A percentile compares a stretch with the other conserved stretches of the same genome.
Conservation (phyloP, 2,113 vertebrate species). For the Dasyornis broadbenti region DNA sequence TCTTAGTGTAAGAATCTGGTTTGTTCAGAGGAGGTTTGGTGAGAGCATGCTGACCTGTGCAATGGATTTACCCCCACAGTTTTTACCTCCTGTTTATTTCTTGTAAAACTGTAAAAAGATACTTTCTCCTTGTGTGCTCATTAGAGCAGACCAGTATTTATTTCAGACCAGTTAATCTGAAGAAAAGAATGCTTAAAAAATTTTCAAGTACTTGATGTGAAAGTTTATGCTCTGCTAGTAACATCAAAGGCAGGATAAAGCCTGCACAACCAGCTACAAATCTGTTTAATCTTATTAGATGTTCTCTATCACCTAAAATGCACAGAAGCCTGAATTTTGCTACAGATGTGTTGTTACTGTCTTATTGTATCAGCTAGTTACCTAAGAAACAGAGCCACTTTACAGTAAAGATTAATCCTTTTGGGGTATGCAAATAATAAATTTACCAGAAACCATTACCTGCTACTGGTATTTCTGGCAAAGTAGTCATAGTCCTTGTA, state of each 20-base stretch:
- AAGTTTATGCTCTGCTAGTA: neutral
- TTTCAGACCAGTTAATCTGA: neutral
- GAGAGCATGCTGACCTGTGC: neutral
- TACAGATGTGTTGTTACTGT: neutral
- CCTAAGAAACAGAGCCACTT: neutral
- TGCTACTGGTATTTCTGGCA: constrained; percentile 12
- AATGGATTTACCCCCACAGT: neutral
- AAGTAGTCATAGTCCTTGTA: neutral
- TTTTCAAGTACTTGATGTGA: neutral
- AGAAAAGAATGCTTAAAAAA: neutral
- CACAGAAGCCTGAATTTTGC: neutral
- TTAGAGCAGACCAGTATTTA: neutral
- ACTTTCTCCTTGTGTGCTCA: neutral
- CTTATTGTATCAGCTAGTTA: neutral
- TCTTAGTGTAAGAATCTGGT: neutral
- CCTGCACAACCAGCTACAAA: neutral
- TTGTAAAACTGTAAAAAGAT: neutral
- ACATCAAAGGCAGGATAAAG: neutral
- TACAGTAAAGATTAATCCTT: constrained; percentile 15
- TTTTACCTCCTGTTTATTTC: neutral
- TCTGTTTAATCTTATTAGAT: neutral
- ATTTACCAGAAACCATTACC: constrained; percentile 7
- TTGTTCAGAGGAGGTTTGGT: neutral
- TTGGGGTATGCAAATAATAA: neutral
- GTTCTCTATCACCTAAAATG: neutral